Base-by-base conservation (phyloP, 1,140 invertebrate genomes). In the Druon quercuslanigerum region DNA sequence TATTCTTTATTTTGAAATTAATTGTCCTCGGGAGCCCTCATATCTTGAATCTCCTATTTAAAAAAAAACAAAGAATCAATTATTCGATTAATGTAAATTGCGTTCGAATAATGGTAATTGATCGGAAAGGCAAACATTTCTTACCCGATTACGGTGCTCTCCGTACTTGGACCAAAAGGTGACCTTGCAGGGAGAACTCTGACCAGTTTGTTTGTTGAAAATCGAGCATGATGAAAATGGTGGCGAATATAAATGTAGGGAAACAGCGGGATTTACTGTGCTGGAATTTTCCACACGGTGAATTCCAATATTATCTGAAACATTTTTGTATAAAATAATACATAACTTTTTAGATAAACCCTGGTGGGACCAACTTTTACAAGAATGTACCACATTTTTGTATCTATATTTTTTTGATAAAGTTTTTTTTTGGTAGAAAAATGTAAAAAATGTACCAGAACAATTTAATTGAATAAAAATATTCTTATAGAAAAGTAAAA, bases 261-360 rank as follows among this genome's bases (percentile, higher is more conserved):
- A 98, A 0, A 99, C 96, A 0, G 98, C 96, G 3, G 94, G 93
- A 83, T 99, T 96, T 0, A 95, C 93, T 85, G 98, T 95, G 33
- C 96, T 98, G 0, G 96, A 93, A 90, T 99, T 99, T 92, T 99
- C 98, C 75, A 99, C 97, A 4, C 98, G 94, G 91, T 99, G 98
- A 7, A 99, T 92, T 1, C 98, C 99, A 76, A 99, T 89, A 0
- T 95, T 95, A 92, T 99, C 98, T 99, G 87, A 60, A 76, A 70
- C 40, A 46, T 46, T 46, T 46, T 46, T 46, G n/a, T 46, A 46
- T 46, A 11, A 46, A 0, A 9, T 46, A 46, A 9, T 46, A 46
- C 40, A 46, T 46, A 46, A 46, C 40, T 46, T 8, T 11, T 1
- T 9, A 46, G 40, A 46, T 46, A 46, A 9, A 46, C 9, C 2